Evolutionary conservation across 2,797 vertebrate genomes (phyloP), one percentile per base, ranked within the genome.

Genomic region (Gallinago stenura): DNA sequence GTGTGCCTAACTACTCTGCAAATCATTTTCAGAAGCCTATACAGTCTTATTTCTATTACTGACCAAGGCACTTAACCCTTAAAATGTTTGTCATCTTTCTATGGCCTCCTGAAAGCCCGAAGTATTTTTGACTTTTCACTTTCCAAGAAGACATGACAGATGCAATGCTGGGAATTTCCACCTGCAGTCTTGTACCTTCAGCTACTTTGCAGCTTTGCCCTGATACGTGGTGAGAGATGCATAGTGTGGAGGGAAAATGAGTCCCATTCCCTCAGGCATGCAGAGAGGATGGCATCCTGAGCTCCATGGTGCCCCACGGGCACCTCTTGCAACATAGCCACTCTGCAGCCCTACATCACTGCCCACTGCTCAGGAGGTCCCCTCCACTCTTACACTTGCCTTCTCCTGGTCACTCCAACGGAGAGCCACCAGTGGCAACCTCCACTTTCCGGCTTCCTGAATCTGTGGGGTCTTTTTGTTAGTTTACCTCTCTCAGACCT

Each of bases 171-270:
- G 31, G 54, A 65, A 31, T 57, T 83, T 84, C 64, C 21, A 35
- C 41, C 25, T 60, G 58, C n/a, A 56, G 20, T 6, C 45, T 64
- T 33, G 6, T n/a, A 22, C 48, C 30, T 45, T 46, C 12, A 64
- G 22, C 16, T 54, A 19, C 28, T 53, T 80, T 66, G 48, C 33
- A 51, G 24, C 24, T 84, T 91, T 76, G 17, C 20, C 33, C 15
- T 76, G 54, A 41, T 4, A 37, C 2, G 2, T 1, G 2, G 30
- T 7, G 56, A 50, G 11, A 19, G 61, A 45, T 1, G 1, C 3
- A 13, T 10, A 28, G 12, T 0, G 1, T 9, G 8, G 30, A 46
- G 21, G 21, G 39, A 58, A 69, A 77, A 37, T 0, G 0, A 85
- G 19, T 22, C 25, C 17, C 5, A 0, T 58, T 60, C 21, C 26